These are phyloP conservation scores for Solea senegalensis DNA, from an alignment of 2,113 vertebrate genomes.

Conservation along the genomic window DNA sequence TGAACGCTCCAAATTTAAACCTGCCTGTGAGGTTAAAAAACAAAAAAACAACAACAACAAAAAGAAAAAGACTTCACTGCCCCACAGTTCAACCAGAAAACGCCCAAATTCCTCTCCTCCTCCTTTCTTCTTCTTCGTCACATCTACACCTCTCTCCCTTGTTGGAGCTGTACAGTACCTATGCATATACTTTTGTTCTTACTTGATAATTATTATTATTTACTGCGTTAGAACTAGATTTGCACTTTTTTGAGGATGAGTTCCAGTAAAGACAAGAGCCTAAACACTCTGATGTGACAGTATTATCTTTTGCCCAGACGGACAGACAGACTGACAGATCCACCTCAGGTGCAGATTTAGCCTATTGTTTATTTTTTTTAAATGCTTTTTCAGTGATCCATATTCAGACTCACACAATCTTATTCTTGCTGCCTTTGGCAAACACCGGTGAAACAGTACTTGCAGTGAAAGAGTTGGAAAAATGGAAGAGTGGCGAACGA, in stretches of 20 bases:
- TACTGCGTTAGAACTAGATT: conserved; percentile 76
- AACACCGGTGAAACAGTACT: conserved; percentile 35
- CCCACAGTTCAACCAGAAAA: conserved; percentile 29
- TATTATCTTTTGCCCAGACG: conserved; percentile 38
- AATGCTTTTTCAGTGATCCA: conserved; percentile 50
- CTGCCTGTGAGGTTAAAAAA: conserved; percentile 33
- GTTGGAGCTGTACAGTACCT: conserved; percentile 75
- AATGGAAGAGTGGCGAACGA: conserved; percentile 26
- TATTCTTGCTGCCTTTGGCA: conserved; percentile 37
- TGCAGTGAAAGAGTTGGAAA: conserved; percentile 18
- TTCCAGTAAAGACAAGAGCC: conserved; percentile 66
- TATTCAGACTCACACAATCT: conserved; percentile 24
- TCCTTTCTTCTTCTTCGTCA: conserved; percentile 8
- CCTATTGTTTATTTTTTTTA: conserved; percentile 14
- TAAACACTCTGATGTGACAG: conserved; percentile 55
- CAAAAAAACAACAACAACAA: conserved; percentile 15
- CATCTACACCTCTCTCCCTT: neutral
- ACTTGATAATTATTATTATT: conserved; percentile 65
- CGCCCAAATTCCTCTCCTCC: conserved; percentile 21
- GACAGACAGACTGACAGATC: conserved; percentile 57
- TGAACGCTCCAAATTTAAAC: conserved; percentile 72
- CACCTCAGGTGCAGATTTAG: conserved; percentile 61
- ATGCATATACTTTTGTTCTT: conserved; percentile 75
- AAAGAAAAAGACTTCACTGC: conserved; percentile 12
- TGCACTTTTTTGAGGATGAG: conserved; percentile 76